phyloP scores from a whole-genome alignment of 2,888 invertebrate genomes.

The Orchesella flavescens region DNA sequence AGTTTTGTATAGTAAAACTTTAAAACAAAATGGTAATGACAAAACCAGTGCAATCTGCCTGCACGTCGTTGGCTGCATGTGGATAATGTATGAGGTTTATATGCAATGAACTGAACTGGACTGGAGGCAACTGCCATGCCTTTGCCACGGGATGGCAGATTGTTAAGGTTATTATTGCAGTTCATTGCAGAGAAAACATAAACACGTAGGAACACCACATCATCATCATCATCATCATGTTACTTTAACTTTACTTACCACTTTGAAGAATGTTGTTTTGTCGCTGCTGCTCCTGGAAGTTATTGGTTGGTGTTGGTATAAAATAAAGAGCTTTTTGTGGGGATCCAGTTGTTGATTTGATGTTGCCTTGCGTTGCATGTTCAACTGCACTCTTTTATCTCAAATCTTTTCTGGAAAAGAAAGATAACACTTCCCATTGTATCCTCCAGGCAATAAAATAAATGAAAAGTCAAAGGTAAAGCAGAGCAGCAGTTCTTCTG shows the following conservation, averaged over 20 bases:
- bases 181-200: constrained; percentile 20
- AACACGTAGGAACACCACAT: constrained; percentile 22
- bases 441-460: constrained; percentile 44
- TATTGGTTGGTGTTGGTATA: background rate
- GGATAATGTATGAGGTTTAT: constrained; percentile 25
- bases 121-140: constrained; percentile 22
- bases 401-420: constrained; percentile 7
- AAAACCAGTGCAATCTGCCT: constrained; percentile 57
- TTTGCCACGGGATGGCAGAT: background rate
- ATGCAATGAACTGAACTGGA: background rate
- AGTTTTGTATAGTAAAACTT: background rate
- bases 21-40: constrained; percentile 47
- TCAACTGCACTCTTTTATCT: constrained; percentile 40
- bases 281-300: background rate
- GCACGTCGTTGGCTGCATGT: constrained; percentile 46
- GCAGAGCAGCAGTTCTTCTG: background rate
- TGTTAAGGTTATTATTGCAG: constrained; percentile 25
- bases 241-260: background rate
- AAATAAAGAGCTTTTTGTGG: background rate
- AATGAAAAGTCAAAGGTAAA: background rate
- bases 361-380: constrained; percentile 28
- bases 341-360: background rate
- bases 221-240: background rate
- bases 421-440: constrained; percentile 42
- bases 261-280: constrained; percentile 16